Conservation (phyloP, 2,113 vertebrate genomes). For the Toxostoma redivivum region DNA sequence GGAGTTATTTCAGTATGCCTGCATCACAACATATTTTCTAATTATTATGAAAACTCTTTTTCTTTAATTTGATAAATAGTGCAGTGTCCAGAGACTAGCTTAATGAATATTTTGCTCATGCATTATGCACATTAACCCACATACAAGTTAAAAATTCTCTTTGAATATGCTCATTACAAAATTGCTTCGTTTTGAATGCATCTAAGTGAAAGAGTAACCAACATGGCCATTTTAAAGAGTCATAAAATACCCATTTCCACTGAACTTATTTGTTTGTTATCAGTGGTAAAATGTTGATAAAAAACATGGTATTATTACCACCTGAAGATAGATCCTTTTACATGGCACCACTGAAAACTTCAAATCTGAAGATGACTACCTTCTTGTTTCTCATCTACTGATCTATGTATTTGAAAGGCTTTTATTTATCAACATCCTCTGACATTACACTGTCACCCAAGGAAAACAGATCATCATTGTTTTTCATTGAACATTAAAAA, state of each 20-base stretch:
- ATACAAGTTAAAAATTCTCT: not conserved
- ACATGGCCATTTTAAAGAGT: not conserved
- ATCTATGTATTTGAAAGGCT: not conserved
- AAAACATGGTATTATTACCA: not conserved
- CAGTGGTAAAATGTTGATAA: not conserved
- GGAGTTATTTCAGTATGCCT: not conserved
- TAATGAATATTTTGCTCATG: not conserved
- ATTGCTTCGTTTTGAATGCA: not conserved
- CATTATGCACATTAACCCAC: not conserved
- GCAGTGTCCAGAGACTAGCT: not conserved
- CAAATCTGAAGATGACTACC: not conserved
- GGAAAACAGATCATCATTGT: not conserved
- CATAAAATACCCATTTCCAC: not conserved
- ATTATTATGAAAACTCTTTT: not conserved
- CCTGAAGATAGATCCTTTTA: not conserved
- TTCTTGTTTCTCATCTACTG: not conserved
- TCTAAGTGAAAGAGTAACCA: not conserved
- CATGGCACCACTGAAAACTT: not conserved
- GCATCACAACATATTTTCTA: not conserved
- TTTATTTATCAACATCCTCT: not conserved
- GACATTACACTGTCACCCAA: not conserved
- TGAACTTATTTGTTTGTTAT: not conserved
- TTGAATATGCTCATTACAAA: not conserved
- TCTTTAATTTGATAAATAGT: not conserved
- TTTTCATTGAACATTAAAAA: not conserved